These are phyloP conservation scores for Poeciliopsis prolifica DNA, from an alignment of 2,113 vertebrate species.

Conservation along the genomic window DNA sequence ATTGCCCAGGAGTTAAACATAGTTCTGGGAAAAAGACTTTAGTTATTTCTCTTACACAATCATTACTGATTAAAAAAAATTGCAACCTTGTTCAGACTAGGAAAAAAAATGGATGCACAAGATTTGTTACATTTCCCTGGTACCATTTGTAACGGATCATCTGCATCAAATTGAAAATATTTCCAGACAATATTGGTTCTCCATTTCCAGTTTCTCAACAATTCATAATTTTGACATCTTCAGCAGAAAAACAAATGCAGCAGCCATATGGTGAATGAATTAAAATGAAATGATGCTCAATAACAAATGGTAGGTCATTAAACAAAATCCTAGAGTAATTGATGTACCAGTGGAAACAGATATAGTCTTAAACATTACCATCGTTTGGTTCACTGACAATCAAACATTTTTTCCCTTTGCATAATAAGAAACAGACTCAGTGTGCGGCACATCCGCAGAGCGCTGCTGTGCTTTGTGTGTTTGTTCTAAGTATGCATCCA, in stretches of 20 bases:
- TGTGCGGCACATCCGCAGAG: slow-evolving; percentile 1
- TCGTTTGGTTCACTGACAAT: background rate
- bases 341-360: background rate
- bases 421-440: slow-evolving; percentile 5
- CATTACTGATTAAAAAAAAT: background rate
- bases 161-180: background rate
- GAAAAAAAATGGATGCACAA: background rate
- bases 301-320: background rate
- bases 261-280: slow-evolving; percentile 4
- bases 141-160: background rate
- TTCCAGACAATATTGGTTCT: background rate
- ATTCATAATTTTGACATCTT: background rate
- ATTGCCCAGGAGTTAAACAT: slow-evolving; percentile 11
- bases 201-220: background rate
- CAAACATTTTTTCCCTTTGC: background rate
- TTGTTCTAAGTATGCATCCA: slow-evolving; percentile 21
- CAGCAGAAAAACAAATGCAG: background rate
- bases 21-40: background rate
- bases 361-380: background rate
- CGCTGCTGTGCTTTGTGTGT: slow-evolving; percentile 7
- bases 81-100: background rate
- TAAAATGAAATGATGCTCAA: background rate
- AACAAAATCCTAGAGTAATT: background rate
- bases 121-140: background rate
- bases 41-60: background rate